Conservation (phyloP, 2,888 invertebrate genomes). For the Sinotaia quadrata region DNA sequence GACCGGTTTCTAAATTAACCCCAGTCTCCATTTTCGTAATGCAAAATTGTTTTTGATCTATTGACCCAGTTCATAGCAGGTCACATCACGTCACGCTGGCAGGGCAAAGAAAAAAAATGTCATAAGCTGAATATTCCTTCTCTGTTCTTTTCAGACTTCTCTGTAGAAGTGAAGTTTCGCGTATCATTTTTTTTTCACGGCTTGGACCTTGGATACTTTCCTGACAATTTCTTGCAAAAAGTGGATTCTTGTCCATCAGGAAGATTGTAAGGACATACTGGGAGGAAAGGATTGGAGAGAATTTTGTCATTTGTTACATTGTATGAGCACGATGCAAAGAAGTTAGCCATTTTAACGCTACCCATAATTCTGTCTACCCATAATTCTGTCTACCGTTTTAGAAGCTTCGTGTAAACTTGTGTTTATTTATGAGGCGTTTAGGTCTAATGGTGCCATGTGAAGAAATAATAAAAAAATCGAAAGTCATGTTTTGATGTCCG, state of each 20-base stretch:
- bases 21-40: conserved; percentile 24
- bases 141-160: not conserved
- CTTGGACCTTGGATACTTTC: not conserved
- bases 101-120: not conserved
- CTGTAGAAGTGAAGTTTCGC: conserved; percentile 7
- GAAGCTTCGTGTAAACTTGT: no score
- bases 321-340: no score
- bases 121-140: conserved; percentile 7
- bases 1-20: conserved; percentile 21
- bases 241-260: not conserved
- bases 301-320: not conserved
- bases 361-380: no score
- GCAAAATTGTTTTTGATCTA: conserved; percentile 22
- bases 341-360: no score
- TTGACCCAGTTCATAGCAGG: conserved; percentile 11
- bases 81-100: not conserved
- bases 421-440: no score
- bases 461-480: no score
- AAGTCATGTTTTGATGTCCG: no score
- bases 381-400: no score
- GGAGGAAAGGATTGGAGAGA: not conserved
- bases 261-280: not conserved
- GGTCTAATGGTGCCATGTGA: no score
- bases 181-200: not conserved
- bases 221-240: conserved; percentile 7